Evolutionary conservation across 2,888 invertebrate genomes (phyloP).

Genomic region (Hybos culiciformis): DNA sequence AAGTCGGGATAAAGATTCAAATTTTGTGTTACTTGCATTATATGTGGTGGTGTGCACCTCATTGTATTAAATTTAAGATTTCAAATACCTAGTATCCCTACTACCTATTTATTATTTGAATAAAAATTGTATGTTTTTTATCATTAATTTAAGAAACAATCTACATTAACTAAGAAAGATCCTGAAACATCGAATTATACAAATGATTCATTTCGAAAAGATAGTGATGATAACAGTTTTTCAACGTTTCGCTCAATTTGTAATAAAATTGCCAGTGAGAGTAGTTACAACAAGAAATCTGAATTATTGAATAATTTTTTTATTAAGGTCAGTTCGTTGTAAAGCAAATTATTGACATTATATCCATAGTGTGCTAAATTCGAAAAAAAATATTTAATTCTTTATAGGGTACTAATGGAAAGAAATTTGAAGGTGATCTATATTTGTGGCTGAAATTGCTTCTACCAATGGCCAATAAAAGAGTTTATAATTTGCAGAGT

Average conservation of each 20-base stretch:
- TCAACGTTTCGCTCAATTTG: slow-evolving; percentile 64
- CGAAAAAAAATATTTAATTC: slow-evolving; percentile 11
- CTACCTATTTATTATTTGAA: too few species aligned
- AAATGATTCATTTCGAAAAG: too few species aligned
- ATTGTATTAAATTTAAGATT: too few species aligned
- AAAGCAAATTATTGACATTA: slow-evolving; percentile 16
- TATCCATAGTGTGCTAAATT: slow-evolving; percentile 4
- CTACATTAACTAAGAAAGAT: too few species aligned
- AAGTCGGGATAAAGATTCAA: too few species aligned
- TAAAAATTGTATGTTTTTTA: too few species aligned
- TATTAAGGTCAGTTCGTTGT: slow-evolving; percentile 33
- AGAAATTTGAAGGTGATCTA: slow-evolving; percentile 61
- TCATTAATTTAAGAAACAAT: too few species aligned
- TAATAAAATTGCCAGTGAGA: slow-evolving; percentile 58
- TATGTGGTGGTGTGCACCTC: too few species aligned
- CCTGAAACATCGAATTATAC: not conserved
- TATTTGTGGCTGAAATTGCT: slow-evolving; percentile 69
- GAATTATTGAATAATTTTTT: slow-evolving; percentile 55
- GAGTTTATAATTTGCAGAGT: slow-evolving; percentile 84
- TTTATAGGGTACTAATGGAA: slow-evolving; percentile 40
- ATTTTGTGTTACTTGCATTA: too few species aligned
- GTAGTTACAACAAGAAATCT: slow-evolving; percentile 72
- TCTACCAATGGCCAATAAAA: slow-evolving; percentile 66
- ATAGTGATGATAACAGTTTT: slow-evolving; percentile 54
- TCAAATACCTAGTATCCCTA: too few species aligned